Conservation (phyloP, 2,888 invertebrate genomes). For the Ctena decussata region DNA sequence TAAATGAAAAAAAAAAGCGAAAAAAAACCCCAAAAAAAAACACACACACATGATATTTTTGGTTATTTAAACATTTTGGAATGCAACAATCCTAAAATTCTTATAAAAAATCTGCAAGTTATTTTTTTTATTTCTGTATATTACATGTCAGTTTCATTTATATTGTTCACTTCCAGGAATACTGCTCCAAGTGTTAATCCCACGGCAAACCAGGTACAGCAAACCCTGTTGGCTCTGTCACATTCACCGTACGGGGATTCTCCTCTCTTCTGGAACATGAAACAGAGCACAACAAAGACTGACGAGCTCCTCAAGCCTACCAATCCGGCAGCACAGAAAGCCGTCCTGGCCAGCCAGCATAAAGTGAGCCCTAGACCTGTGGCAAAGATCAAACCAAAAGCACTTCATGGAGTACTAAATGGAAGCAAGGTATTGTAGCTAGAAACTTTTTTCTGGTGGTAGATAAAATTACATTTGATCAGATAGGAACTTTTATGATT, state of each 20-base stretch:
- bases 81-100: too few species aligned
- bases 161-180: slow-evolving; percentile 32
- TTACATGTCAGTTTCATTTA: not conserved
- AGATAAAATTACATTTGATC: too few species aligned
- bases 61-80: too few species aligned
- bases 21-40: too few species aligned
- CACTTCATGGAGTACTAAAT: slow-evolving; percentile 80
- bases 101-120: too few species aligned
- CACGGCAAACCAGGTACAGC: slow-evolving; percentile 91
- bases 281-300: slow-evolving; percentile 89
- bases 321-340: slow-evolving; percentile 90
- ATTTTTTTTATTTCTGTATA: too few species aligned
- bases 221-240: slow-evolving; percentile 88
- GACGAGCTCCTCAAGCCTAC: slow-evolving; percentile 91
- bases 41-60: too few species aligned
- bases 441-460: too few species aligned
- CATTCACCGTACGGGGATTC: slow-evolving; percentile 96
- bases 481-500: too few species aligned
- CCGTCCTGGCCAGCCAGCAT: slow-evolving; percentile 87
- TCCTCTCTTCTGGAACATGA: slow-evolving; percentile 93
- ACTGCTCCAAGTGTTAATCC: slow-evolving; percentile 54
- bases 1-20: too few species aligned
- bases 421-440: slow-evolving; percentile 88
- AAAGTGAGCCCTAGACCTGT: slow-evolving; percentile 89
- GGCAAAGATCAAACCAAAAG: slow-evolving; percentile 89